Conservation (phyloP, 1,140 invertebrate species). For the Drosophila tani region DNA sequence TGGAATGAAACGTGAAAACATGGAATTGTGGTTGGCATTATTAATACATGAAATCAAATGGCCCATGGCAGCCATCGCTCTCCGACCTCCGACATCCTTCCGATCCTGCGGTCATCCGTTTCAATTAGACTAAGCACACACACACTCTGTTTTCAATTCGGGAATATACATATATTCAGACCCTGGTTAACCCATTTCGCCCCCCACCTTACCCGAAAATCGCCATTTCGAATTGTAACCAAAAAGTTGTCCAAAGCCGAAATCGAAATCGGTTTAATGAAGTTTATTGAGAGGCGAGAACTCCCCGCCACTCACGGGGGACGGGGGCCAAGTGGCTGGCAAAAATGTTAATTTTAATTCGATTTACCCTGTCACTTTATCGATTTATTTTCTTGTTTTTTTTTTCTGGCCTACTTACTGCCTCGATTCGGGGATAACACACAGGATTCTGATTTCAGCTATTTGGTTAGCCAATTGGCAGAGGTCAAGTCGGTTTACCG, state of each 20-base stretch:
- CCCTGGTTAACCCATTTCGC: slow-evolving; percentile 36
- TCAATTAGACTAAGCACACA: slow-evolving; percentile 60
- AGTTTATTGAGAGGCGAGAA: slow-evolving; percentile 45
- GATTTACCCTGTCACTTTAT: slow-evolving; percentile 31
- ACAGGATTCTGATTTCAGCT: neutral
- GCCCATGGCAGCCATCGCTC: slow-evolving; percentile 15
- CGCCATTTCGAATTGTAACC: slow-evolving; percentile 32
- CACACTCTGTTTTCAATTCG: slow-evolving; percentile 5
- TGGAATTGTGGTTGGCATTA: slow-evolving; percentile 58
- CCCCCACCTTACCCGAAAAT: neutral
- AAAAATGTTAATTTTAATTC: slow-evolving; percentile 53
- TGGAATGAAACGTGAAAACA: slow-evolving; percentile 64
- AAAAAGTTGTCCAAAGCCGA: slow-evolving; percentile 19
- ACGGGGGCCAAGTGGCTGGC: neutral
- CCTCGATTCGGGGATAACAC: slow-evolving; percentile 7
- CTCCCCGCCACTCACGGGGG: neutral
- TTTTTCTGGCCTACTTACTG: slow-evolving; percentile 13
- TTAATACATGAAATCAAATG: slow-evolving; percentile 55
- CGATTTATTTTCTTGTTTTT: slow-evolving; percentile 3
- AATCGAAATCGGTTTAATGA: slow-evolving; percentile 42
- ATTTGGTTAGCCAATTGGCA: neutral
- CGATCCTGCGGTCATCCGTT: slow-evolving; percentile 51
- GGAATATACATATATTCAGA: slow-evolving; percentile 20
- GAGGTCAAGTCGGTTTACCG: neutral
- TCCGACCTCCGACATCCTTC: neutral